A percentile compares a stretch with the other conserved stretches of the same genome.
phyloP scores from a whole-genome alignment of 2,797 vertebrate genomes.

The Nannoperca obscura region DNA sequence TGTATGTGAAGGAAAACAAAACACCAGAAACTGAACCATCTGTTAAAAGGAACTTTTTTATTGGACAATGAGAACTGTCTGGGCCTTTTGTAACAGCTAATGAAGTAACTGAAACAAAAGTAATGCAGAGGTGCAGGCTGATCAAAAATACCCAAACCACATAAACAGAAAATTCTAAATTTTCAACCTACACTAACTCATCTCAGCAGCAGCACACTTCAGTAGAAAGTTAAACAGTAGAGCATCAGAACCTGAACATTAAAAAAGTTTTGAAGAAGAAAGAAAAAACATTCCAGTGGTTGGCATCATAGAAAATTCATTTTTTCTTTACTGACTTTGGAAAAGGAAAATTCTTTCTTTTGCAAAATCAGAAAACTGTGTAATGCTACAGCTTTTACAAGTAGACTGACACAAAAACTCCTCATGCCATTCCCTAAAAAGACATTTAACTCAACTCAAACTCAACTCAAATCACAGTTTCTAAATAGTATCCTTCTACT shows the following conservation, averaged over 20 bases:
- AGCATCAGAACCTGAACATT: conserved; percentile 35
- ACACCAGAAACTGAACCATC: conserved; percentile 13
- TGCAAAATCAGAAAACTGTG: conserved; percentile 58
- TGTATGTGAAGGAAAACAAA: conserved; percentile 30
- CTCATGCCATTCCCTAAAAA: conserved; percentile 68
- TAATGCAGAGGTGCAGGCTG: conserved; percentile 24
- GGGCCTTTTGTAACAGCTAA: conserved; percentile 54
- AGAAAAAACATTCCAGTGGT: conserved; percentile 41
- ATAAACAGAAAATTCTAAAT: conserved; percentile 26
- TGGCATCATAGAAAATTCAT: conserved; percentile 55
- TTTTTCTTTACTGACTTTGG: conserved; percentile 34
- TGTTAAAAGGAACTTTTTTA: conserved; percentile 63
- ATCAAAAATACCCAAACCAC: conserved; percentile 27
- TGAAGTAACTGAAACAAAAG: conserved; percentile 49
- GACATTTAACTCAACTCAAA: conserved; percentile 29
- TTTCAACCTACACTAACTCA: conserved; percentile 13
- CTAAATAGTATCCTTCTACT: conserved; percentile 70
- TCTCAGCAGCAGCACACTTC: conserved; percentile 42
- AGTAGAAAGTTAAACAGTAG: conserved; percentile 44
- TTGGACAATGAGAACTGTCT: conserved; percentile 67
- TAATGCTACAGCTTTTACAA: conserved; percentile 72
- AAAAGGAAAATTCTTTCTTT: conserved; percentile 23
- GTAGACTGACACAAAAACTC: conserved; percentile 61
- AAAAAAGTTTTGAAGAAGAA: conserved; percentile 27
- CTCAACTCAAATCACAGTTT: conserved; percentile 66